phyloP scores from a whole-genome alignment of 1,140 invertebrate species.

The Bombus vancouverensis region DNA sequence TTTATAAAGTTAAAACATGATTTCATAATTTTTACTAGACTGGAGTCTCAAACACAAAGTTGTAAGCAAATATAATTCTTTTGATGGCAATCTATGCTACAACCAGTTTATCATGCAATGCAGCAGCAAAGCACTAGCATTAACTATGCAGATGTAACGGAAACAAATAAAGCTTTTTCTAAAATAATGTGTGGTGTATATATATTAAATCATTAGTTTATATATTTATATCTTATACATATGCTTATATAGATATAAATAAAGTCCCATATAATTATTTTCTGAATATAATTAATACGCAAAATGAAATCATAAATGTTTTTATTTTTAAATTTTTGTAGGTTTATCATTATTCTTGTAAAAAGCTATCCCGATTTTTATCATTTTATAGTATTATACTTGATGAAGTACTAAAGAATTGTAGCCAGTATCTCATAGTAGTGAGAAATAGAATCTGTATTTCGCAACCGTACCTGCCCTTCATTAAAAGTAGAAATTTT shows the following conservation, averaged over 20 bases:
- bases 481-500: slow-evolving; percentile 62
- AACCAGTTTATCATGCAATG: slow-evolving; percentile 34
- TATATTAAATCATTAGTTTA: not conserved
- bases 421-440: slow-evolving; percentile 5
- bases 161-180: slow-evolving; percentile 33
- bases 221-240: not conserved
- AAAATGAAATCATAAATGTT: not conserved
- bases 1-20: not conserved
- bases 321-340: not conserved
- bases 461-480: slow-evolving; percentile 27
- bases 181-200: slow-evolving; percentile 1
- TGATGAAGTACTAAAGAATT: not conserved
- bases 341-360: not conserved
- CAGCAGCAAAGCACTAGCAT: slow-evolving; percentile 48
- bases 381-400: not conserved
- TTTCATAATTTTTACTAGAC: not conserved
- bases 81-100: slow-evolving; percentile 38
- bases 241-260: not conserved
- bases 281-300: not conserved
- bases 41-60: slow-evolving; percentile 17
- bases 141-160: slow-evolving; percentile 17
- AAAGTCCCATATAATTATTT: not conserved
- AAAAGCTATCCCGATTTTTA: not conserved
- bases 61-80: slow-evolving; percentile 27
- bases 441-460: slow-evolving; percentile 21